phyloP scores from a whole-genome alignment of 1,140 invertebrate species.

The Rhopalosiphum maidis region DNA sequence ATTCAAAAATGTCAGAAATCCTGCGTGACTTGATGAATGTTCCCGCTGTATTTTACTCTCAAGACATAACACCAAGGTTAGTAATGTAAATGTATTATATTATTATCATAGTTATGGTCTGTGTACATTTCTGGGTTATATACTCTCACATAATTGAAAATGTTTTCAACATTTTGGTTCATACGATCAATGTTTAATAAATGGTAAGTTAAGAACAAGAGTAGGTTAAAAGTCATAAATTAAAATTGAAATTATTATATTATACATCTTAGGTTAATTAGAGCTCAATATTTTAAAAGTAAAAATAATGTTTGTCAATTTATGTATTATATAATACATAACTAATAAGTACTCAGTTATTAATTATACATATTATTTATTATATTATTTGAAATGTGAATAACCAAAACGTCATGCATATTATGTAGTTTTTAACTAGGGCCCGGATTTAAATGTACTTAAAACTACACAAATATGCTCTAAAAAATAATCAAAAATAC shows the following conservation, averaged over 20 bases:
- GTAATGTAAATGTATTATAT: not conserved
- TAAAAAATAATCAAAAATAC: no score
- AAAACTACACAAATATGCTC: no score
- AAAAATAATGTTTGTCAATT: not conserved
- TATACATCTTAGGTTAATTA: no score
- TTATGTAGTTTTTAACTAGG: no score
- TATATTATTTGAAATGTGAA: not conserved
- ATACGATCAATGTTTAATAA: not conserved
- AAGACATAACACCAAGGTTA: constrained; percentile 40
- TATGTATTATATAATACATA: not conserved
- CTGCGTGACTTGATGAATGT: constrained; percentile 61
- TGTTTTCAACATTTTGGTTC: not conserved
- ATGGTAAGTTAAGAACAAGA: no score
- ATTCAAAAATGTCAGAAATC: constrained; percentile 70
- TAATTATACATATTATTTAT: not conserved
- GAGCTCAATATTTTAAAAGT: no score
- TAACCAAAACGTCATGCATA: no score
- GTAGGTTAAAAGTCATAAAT: no score
- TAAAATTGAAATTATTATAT: no score
- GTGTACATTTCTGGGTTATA: not conserved
- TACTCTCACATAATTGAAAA: no score
- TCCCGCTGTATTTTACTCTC: constrained; percentile 46
- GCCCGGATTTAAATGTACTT: no score
- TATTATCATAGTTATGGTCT: not conserved
- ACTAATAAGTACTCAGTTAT: not conserved